These are phyloP conservation scores for Zaprionus lachaisei DNA, from an alignment of 1,140 invertebrate genomes.

Conservation along the genomic window DNA sequence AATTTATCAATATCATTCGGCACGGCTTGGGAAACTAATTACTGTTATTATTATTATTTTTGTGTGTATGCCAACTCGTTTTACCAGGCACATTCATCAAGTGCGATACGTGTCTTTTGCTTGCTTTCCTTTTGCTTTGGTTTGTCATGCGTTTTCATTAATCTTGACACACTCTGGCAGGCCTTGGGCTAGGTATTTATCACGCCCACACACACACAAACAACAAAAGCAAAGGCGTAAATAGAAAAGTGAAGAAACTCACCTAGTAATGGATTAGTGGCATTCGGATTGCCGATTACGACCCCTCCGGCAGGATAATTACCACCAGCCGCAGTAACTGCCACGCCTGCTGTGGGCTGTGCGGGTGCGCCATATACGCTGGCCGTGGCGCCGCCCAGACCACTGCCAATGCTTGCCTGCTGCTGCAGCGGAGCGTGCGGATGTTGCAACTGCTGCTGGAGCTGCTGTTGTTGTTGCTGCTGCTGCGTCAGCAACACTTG, in stretches of 20 bases:
- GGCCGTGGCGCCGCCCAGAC: constrained; percentile 33
- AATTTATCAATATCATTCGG: constrained; percentile 4
- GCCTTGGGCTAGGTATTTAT: constrained; percentile 36
- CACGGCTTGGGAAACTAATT: constrained; percentile 17
- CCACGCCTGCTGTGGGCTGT: constrained; percentile 54
- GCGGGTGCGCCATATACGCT: constrained; percentile 59
- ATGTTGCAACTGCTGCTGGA: constrained; percentile 54
- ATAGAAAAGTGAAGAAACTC: constrained; percentile 41
- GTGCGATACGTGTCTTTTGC: constrained; percentile 33
- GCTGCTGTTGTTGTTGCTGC: constrained; percentile 40
- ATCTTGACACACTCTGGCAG: constrained; percentile 38
- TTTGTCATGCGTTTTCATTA: constrained; percentile 46
- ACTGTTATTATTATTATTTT: constrained; percentile 18
- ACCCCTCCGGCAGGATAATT: constrained; percentile 76
- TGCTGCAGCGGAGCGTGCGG: constrained; percentile 62
- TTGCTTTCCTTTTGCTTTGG: neutral
- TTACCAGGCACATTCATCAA: constrained; percentile 28
- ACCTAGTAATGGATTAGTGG: constrained; percentile 81
- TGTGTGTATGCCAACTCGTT: constrained; percentile 25
- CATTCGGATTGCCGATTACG: constrained; percentile 81
- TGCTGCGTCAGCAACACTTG: constrained; percentile 17
- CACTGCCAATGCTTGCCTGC: constrained; percentile 66
- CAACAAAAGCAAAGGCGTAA: neutral
- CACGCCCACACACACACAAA: constrained; percentile 3
- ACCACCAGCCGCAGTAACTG: constrained; percentile 37